phyloP scores from a whole-genome alignment of 2,888 invertebrate species.

The Taphrorychus bicolor region DNA sequence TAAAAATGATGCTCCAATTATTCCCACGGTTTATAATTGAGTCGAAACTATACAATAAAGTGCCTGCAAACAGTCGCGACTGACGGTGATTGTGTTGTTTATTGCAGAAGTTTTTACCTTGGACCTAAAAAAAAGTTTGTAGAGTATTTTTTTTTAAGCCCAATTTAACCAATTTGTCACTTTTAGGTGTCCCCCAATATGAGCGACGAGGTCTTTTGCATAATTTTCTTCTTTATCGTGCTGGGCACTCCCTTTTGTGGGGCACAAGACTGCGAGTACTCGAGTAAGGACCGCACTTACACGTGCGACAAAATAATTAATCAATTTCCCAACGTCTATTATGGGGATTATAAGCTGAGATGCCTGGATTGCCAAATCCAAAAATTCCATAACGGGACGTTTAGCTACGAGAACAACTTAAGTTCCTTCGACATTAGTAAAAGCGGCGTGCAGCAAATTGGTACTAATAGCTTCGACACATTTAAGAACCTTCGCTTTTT shows the following conservation, averaged over 20 bases:
- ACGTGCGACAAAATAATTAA: conserved; percentile 48
- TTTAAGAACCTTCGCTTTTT: conserved; percentile 49
- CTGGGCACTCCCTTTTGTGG: conserved; percentile 32
- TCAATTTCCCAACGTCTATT: conserved; percentile 51
- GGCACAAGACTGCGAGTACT: conserved; percentile 47
- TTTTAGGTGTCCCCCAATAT: conserved; percentile 18
- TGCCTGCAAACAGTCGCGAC: conserved; percentile 12
- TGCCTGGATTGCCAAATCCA: conserved; percentile 52
- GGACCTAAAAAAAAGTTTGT: background rate
- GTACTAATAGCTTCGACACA: conserved; percentile 48
- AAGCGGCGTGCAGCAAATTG: conserved; percentile 50
- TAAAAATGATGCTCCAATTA: conserved; percentile 23
- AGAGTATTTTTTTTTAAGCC: background rate
- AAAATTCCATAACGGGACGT: conserved; percentile 50
- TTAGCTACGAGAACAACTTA: conserved; percentile 50
- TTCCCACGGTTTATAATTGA: conserved; percentile 13
- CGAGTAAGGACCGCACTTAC: conserved; percentile 45
- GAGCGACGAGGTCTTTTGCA: conserved; percentile 23
- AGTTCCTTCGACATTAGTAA: conserved; percentile 50
- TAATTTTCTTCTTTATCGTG: conserved; percentile 31
- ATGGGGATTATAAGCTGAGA: conserved; percentile 51
- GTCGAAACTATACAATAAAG: conserved; percentile 4
- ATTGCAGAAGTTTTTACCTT: background rate
- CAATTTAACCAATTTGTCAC: background rate
- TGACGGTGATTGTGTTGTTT: background rate